Conservation (phyloP, 1,140 invertebrate genomes). For the Trachymyrmex septentrionalis region DNA sequence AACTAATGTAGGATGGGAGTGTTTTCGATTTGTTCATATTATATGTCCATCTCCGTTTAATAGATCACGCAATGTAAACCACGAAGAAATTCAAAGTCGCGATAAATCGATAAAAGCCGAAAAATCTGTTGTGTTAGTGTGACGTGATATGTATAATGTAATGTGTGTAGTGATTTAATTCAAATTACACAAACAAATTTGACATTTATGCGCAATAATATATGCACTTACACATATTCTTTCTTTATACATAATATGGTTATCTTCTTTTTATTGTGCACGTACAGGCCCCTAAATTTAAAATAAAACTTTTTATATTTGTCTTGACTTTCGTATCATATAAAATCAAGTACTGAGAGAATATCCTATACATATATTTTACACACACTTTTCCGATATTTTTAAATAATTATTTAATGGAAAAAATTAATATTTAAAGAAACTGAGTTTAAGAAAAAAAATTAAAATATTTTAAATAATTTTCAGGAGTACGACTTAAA, state of each 20-base stretch:
- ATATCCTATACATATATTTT: background rate
- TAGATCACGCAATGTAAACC: background rate
- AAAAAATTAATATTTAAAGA: background rate
- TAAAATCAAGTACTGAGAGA: background rate
- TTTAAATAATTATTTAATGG: conserved; percentile 6
- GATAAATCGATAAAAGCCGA: conserved; percentile 18
- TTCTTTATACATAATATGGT: background rate
- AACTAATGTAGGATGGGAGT: background rate
- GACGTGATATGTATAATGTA: background rate
- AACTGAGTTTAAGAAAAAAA: background rate
- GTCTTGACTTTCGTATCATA: background rate
- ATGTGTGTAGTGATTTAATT: background rate
- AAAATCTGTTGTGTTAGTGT: background rate
- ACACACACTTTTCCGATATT: background rate
- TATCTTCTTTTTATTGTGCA: background rate
- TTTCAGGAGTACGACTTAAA: background rate
- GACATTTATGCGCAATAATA: background rate
- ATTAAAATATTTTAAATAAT: background rate
- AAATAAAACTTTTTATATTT: conserved; percentile 15
- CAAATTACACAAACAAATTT: conserved; percentile 17
- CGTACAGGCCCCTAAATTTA: background rate
- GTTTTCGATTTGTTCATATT: background rate
- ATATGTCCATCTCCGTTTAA: background rate
- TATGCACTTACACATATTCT: background rate
- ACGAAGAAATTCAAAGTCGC: background rate